Evolutionary conservation across 2,113 vertebrate genomes (phyloP).

Genomic region (Heterochromis multidens): DNA sequence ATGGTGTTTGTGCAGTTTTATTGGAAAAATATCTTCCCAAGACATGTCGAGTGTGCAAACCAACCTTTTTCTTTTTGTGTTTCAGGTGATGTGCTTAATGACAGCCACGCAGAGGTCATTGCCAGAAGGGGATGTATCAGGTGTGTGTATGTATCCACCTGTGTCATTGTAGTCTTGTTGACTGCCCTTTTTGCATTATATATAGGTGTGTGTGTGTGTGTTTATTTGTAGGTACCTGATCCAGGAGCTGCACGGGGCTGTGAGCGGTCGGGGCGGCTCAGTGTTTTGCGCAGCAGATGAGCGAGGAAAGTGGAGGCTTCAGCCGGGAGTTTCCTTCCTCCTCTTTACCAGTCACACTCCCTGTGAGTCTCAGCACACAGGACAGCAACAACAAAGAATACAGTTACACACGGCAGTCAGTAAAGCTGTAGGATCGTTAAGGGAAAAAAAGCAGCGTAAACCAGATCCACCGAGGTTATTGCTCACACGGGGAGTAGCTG

Average conservation of each 20-base stretch:
- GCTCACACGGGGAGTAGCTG: neutral
- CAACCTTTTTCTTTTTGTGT: neutral
- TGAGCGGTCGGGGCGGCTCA: conserved; percentile 56
- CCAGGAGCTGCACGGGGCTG: conserved; percentile 79
- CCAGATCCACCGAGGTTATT: neutral
- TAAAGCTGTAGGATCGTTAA: no score
- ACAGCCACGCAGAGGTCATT: conserved; percentile 94
- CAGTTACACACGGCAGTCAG: neutral
- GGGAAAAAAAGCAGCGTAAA: neutral
- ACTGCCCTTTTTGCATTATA: neutral
- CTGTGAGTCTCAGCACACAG: conserved; percentile 77
- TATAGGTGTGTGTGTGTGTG: neutral
- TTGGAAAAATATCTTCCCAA: no score
- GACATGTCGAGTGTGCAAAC: neutral
- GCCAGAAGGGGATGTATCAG: conserved; percentile 90
- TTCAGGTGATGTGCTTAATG: conserved; percentile 90
- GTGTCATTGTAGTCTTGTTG: neutral
- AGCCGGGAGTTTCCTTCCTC: conserved; percentile 77
- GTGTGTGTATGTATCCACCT: conserved; percentile 51
- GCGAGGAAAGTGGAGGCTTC: conserved; percentile 83
- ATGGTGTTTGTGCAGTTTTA: neutral
- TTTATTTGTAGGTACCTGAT: conserved; percentile 82
- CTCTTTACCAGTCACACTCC: conserved; percentile 96
- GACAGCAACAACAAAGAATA: accelerated
- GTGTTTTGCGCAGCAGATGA: conserved; percentile 78